A percentile compares a stretch with the other conserved stretches of the same genome.
These are phyloP conservation scores for Python bivittatus DNA, from an alignment of 2,113 vertebrate species.

Conservation along the genomic window DNA sequence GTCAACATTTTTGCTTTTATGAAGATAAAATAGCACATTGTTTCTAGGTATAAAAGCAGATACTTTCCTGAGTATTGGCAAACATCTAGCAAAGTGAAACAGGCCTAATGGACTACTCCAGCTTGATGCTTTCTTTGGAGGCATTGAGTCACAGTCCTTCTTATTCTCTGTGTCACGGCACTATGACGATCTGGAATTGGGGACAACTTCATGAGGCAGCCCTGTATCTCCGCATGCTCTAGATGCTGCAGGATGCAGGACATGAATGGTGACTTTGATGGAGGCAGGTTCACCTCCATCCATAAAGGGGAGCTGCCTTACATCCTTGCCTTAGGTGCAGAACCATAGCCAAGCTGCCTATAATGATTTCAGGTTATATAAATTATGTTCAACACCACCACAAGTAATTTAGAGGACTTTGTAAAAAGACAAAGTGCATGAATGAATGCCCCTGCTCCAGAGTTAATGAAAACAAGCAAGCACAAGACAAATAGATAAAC, in stretches of 20 bases:
- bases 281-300: not conserved
- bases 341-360: not conserved
- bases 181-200: not conserved
- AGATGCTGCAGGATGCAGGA: not conserved
- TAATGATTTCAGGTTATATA: not conserved
- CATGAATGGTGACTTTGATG: not conserved
- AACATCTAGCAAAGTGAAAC: not conserved
- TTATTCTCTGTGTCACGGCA: not conserved
- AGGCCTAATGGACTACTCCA: not conserved
- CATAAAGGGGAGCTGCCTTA: not conserved
- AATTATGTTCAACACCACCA: not conserved
- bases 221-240: not conserved
- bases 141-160: not conserved
- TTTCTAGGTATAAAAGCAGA: not conserved
- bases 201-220: not conserved
- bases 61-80: not conserved
- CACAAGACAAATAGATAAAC: not conserved
- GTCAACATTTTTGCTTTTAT: not conserved
- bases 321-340: not conserved
- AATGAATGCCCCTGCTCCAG: not conserved
- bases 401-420: not conserved
- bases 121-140: not conserved
- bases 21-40: not conserved
- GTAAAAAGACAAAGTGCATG: not conserved
- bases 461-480: fast-evolving